Conservation (phyloP, 2,888 invertebrate species). For the Lithophane semibrunnea region DNA sequence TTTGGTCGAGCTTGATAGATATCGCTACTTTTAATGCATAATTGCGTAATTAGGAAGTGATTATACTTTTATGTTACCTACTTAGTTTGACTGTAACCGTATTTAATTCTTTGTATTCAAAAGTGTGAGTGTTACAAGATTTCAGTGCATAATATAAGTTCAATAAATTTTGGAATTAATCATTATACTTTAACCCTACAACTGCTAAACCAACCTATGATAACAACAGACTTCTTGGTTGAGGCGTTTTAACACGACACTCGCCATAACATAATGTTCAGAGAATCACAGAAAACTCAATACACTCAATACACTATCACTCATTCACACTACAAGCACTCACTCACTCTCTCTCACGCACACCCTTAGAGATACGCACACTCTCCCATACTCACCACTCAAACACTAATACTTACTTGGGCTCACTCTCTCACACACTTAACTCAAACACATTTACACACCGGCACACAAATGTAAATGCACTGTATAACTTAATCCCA, state of each 20-base stretch:
- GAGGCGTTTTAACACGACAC: neutral
- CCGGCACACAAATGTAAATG: too few relatives aligned
- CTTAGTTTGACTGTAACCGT: neutral
- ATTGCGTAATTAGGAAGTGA: neutral
- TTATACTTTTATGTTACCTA: neutral
- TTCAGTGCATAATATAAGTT: neutral
- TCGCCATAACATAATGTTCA: constrained; percentile 12
- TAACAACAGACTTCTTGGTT: neutral
- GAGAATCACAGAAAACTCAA: neutral
- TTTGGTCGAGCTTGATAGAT: neutral
- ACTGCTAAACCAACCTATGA: neutral
- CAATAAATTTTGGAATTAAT: neutral
- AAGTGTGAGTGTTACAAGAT: neutral
- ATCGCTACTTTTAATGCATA: neutral
- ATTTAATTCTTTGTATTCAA: neutral
- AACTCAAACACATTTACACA: too few relatives aligned
- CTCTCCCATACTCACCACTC: too few relatives aligned
- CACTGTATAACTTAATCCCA: too few relatives aligned
- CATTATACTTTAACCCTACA: neutral
- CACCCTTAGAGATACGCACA: too few relatives aligned
- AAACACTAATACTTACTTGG: too few relatives aligned
- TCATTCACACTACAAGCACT: too few relatives aligned
- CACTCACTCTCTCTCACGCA: too few relatives aligned
- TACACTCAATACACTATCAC: too few relatives aligned
- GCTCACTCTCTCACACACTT: too few relatives aligned